Conservation (phyloP, 2,113 vertebrate species). For the Lasiurus borealis region DNA sequence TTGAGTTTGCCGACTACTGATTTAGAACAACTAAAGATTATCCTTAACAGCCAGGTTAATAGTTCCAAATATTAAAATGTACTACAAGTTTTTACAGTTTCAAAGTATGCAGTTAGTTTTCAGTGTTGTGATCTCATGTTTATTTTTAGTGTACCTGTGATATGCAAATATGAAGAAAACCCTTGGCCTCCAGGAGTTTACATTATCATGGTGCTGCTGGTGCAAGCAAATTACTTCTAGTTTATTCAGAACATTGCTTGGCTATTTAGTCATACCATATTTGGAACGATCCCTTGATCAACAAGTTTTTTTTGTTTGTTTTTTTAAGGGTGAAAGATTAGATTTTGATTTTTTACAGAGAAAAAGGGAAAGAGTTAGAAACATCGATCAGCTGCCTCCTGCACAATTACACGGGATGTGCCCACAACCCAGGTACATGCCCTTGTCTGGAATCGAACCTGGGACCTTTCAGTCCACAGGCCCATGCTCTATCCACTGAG, state of each 20-base stretch:
- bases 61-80: slow-evolving; percentile 64
- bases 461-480: no score
- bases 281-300: slow-evolving; percentile 64
- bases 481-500: no score
- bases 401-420: no score
- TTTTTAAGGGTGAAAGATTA: no score
- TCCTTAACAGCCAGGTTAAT: slow-evolving; percentile 37
- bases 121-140: slow-evolving; percentile 67
- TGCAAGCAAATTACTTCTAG: slow-evolving; percentile 68
- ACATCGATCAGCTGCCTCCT: no score
- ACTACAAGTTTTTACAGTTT: slow-evolving; percentile 55
- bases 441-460: no score
- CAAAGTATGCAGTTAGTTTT: not conserved
- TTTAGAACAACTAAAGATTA: slow-evolving; percentile 56
- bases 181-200: slow-evolving; percentile 78
- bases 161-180: slow-evolving; percentile 78
- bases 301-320: not conserved
- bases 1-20: no score
- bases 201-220: slow-evolving; percentile 80
- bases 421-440: no score
- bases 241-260: slow-evolving; percentile 67
- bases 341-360: no score
- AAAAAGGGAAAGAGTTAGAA: no score
- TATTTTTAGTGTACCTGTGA: slow-evolving; percentile 70
- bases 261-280: slow-evolving; percentile 65